Conservation (phyloP, 2,113 vertebrate genomes). For the Rhabdornis inornatus region DNA sequence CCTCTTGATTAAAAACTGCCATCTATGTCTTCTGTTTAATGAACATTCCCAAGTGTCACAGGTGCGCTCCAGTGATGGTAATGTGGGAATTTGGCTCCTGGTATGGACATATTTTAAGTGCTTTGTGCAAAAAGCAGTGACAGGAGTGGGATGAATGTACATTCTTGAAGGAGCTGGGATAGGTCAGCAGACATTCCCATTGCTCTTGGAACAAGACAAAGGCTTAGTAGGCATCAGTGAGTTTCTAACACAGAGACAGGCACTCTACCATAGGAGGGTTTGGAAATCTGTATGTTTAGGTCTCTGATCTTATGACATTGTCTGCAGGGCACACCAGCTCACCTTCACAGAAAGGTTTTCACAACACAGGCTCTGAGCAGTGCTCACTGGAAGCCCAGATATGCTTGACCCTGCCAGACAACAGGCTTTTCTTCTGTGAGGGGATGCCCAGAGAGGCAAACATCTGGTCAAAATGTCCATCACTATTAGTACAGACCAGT, state of each 20-base stretch:
- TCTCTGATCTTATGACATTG: neutral
- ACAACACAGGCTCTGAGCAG: neutral
- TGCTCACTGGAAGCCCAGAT: neutral
- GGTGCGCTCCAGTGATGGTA: no score
- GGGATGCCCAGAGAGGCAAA: neutral
- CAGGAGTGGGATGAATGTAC: accelerated
- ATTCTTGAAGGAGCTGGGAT: accelerated
- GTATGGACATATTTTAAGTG: neutral
- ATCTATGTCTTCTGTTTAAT: neutral
- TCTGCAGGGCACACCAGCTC: neutral
- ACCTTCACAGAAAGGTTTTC: neutral
- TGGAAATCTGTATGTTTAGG: accelerated
- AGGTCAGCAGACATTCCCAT: neutral
- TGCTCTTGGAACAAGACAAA: neutral
- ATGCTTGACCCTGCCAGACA: neutral
- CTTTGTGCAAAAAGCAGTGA: neutral
- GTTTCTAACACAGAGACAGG: neutral
- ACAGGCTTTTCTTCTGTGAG: neutral
- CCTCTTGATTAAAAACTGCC: neutral
- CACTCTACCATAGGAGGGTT: neutral
- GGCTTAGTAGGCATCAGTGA: neutral
- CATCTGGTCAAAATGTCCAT: neutral
- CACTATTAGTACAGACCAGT: neutral
- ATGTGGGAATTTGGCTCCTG: neutral
- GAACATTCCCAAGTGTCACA: neutral